Percentiles rank a stretch among this genome's conserved stretches.
These are phyloP conservation scores for Sus cebifrons DNA, from an alignment of 2,797 vertebrate species.

Conservation along the genomic window DNA sequence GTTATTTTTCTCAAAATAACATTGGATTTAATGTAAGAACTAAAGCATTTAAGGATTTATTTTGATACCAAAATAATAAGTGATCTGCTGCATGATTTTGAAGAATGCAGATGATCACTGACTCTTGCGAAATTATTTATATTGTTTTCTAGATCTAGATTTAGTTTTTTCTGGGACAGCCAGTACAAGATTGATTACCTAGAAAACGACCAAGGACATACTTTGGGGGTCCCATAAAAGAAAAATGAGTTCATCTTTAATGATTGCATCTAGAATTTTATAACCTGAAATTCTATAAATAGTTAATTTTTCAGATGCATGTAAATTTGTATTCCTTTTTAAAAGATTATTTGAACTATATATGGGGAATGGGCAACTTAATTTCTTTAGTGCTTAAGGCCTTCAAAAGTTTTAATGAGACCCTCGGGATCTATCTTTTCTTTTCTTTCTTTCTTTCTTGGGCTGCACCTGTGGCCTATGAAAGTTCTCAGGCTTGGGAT, in stretches of 20 bases:
- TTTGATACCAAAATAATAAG: constrained; percentile 48
- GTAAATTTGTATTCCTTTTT: neutral
- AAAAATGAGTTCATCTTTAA: neutral
- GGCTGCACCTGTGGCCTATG: too few species aligned
- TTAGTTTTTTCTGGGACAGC: neutral
- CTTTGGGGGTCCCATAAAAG: neutral
- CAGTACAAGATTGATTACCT: neutral
- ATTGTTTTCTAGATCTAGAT: constrained; percentile 46
- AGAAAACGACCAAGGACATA: neutral
- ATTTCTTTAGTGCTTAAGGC: neutral
- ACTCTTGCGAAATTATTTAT: constrained; percentile 58
- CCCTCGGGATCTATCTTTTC: neutral
- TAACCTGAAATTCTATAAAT: neutral
- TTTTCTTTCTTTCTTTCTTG: too few species aligned
- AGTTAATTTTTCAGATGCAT: constrained; percentile 13
- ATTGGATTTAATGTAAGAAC: constrained; percentile 47
- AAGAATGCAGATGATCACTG: neutral
- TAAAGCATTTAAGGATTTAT: constrained; percentile 33
- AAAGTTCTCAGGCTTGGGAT: too few species aligned
- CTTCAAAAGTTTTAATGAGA: constrained; percentile 3
- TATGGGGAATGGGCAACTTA: neutral
- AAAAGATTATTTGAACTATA: neutral
- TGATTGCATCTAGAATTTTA: constrained; percentile 54
- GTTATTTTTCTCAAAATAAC: constrained; percentile 61
- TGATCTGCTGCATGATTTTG: neutral